Base-by-base conservation (phyloP, 2,113 vertebrate species). In the Oryzias celebensis region DNA sequence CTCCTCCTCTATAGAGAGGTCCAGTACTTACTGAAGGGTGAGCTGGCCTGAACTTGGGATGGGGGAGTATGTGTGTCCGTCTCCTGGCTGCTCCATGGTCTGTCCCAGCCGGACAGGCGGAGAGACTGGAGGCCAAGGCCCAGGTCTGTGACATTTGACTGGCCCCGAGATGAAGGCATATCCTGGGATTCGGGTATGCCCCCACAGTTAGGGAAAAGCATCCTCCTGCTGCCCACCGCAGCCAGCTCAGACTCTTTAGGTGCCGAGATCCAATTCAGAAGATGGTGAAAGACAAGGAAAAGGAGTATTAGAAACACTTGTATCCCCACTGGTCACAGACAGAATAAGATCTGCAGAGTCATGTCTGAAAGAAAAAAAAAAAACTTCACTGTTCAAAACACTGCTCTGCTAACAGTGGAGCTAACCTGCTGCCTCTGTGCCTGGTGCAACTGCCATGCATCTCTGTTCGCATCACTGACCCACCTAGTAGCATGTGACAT, bases 71-170 rank as follows among this genome's bases (percentile, higher is more conserved):
- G 81, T 0, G 90, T 59, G 1, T 99, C 97, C 0, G 91, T 87
- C 70, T 97, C 95, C 86, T 96, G 96, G 91, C 92, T 96, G 93
- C 94, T 98, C 97, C 96, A 98, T 44, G 96, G 94, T 88, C 94
- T 92, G 90, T 99, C 96, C 96, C 96, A 98, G 84, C 95, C 93
- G 0, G 95, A 94, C 87, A 98, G 88, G 82, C 91, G 94, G 71
- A 98, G 95, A 43, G 97, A 97, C 87, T 97, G 96, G 84, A 97
- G 94, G 93, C 96, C 96, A 90, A 97, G 94, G 92, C 95, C 96
- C 91, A 98, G 91, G 89, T 98, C 95, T 2, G 93, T 90, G 90
- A 95, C 90, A 66, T 95, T 95, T 26, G 93, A 90, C 73, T 94
- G 92, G 89, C 92, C 93, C 85, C 94, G 91, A 83, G 95, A 89